Base-by-base conservation (phyloP, 2,797 vertebrate genomes). In the Naso thynnoides region DNA sequence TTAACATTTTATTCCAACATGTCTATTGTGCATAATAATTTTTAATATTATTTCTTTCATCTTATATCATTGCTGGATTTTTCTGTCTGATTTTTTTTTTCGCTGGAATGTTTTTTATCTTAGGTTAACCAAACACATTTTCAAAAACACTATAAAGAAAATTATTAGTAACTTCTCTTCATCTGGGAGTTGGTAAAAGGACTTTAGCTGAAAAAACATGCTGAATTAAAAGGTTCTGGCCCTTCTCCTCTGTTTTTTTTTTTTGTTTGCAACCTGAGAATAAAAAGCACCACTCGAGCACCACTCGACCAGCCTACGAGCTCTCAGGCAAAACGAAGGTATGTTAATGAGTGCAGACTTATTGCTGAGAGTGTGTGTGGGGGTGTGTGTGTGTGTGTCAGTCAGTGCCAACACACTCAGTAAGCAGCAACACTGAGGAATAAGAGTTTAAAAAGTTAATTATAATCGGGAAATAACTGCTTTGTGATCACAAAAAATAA, bases 341-440 rank as follows among this genome's bases (percentile, higher is more conserved):
- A 70, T 81, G 72, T 84, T 86, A 84, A 89, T 69, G 73, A 81
- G 79, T 57, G 6, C 23, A 45, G 44, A 31, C 56, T 70, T 63
- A 48, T 13, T 29, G 27, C 62, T 44, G 21, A 52, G 39, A 23
- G 47, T 36, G 33, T 27, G 42, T 47, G 27, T 19, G 38, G 18
- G 36, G 18, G 41, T 38, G 44, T 41, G 47, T 61, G 44, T 31
- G 50, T 27, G 47, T 50, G 48, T 8, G 47, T 24, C 24, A 16
- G 15, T 52, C 21, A 27, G 56, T 42, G 23, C 6, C 3, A 6
- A 7, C 24, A 23, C 14, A 13, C 13, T 23, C 21, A 45, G 26
- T 44, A 6, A 10, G 55, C 57, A 44, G 39, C 39, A 23, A 3
- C 18, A 10, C 36, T 8, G 13, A 38, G 31, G 14, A 49, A 49